These are phyloP conservation scores for Phaenicophaeus curvirostris DNA, from an alignment of 2,797 vertebrate species.

Conservation along the genomic window DNA sequence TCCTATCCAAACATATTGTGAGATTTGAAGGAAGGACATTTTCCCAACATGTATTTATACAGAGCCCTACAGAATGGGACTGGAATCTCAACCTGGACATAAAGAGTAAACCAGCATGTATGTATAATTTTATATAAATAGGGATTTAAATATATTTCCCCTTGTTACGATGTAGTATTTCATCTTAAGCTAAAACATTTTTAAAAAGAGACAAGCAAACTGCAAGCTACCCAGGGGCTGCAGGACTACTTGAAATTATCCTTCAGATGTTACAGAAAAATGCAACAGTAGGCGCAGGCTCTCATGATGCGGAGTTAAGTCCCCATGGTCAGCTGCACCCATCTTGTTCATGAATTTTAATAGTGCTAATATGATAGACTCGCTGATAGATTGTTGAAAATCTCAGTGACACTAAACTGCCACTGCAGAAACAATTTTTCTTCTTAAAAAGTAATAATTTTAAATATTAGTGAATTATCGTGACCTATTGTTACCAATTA, in stretches of 20 bases:
- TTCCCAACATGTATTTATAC: neutral
- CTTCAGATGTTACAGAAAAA: slow-evolving; percentile 22
- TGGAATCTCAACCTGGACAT: neutral
- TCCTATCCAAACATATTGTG: fast-evolving
- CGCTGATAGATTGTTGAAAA: neutral
- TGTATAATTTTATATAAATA: neutral
- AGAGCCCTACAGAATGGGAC: neutral
- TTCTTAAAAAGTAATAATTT: neutral
- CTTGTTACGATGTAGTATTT: neutral
- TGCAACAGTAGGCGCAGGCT: neutral
- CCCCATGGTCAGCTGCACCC: neutral
- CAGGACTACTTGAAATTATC: neutral
- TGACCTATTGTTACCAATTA: neutral
- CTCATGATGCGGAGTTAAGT: neutral
- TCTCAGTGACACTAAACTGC: neutral
- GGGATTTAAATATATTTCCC: neutral
- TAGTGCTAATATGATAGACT: neutral
- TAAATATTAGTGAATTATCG: neutral
- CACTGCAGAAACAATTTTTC: neutral
- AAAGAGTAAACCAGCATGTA: neutral
- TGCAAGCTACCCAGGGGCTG: neutral
- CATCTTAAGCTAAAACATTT: neutral
- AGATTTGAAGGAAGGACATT: neutral
- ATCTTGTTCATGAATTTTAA: neutral
- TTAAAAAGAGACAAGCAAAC: neutral